Evolutionary conservation across 2,888 invertebrate genomes (phyloP), one percentile per base, ranked within the genome.

Genomic region (Ditula angustiorana): DNA sequence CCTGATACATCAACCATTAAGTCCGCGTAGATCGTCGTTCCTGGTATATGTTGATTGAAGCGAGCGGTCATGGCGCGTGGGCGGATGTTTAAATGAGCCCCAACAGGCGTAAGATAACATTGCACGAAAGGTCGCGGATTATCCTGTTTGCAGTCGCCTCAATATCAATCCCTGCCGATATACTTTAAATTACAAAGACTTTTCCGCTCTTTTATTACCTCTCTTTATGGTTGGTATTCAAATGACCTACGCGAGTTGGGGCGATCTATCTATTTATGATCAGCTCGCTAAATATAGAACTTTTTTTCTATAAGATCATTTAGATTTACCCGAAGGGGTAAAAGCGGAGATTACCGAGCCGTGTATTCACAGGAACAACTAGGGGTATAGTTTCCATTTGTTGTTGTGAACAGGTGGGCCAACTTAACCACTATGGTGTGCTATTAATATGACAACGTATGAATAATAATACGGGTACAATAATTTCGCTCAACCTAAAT

Each of bases 31-130:
- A 37, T 21, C 21, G 13, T 41, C 44, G 52, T 52, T 24, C 30
- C 61, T 21, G 21, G 33, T 26, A 47, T 26, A 13, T 49, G 61
- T 61, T 61, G 61, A 61, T 61, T 47, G 61, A 61, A 61, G 37
- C 61, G 47, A 28, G 55, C 37, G 28, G 47, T 41, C 41, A 10
- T 19, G 23, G 52, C 41, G 52, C 24, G 61, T 47, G 16, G 47
- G 61, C 26, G 53, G n/a, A 13, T 13, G 47, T 55, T 55, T 46
- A 35, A 28, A 30, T 47, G 46, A 35, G 26, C 55, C 28, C 28
- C 35, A 26, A 35, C 46, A 46, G 13, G 28, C 61, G 24, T 26
- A 30, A 52, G 52, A 60, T 52, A 52, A 52, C 52, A 47, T 33
- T 28, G 41, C 52, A 2, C 37, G 30, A 52, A 60, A 60, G 60